Evolutionary conservation across 2,113 vertebrate genomes (phyloP).

Genomic region (Eudyptes chrysolophus): DNA sequence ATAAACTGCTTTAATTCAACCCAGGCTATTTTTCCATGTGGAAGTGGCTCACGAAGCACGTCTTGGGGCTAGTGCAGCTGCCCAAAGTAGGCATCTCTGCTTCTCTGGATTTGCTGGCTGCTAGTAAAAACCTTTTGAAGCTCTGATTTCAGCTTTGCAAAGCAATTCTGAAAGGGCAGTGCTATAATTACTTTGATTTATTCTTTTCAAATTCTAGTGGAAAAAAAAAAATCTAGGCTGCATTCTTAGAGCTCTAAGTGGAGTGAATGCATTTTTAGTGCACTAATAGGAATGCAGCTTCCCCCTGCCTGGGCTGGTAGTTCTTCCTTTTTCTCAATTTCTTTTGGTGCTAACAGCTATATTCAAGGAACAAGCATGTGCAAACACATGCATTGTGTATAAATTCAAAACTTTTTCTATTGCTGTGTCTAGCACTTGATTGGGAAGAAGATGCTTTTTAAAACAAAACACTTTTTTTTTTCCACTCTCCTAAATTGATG

Average conservation of each 20-base stretch:
- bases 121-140: constrained; percentile 53
- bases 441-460: background rate
- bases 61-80: constrained; percentile 54
- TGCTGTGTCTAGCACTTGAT: background rate
- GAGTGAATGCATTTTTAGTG: background rate
- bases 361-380: background rate
- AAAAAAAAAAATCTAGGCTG: constrained; percentile 20
- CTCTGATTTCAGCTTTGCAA: constrained; percentile 63
- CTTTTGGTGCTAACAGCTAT: background rate
- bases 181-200: constrained; percentile 61
- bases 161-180: constrained; percentile 47
- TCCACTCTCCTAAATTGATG: background rate
- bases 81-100: constrained; percentile 37
- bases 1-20: constrained; percentile 55
- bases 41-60: constrained; percentile 36
- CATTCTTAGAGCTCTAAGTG: background rate
- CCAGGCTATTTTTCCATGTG: constrained; percentile 38
- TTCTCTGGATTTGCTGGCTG: constrained; percentile 58
- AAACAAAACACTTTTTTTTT: background rate
- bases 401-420: background rate
- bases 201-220: constrained; percentile 52
- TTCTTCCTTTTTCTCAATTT: background rate
- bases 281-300: constrained; percentile 4
- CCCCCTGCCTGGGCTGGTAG: background rate
- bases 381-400: background rate